Evolutionary conservation across 2,113 vertebrate species (phyloP).

Genomic region (Lophochroa leadbeateri): DNA sequence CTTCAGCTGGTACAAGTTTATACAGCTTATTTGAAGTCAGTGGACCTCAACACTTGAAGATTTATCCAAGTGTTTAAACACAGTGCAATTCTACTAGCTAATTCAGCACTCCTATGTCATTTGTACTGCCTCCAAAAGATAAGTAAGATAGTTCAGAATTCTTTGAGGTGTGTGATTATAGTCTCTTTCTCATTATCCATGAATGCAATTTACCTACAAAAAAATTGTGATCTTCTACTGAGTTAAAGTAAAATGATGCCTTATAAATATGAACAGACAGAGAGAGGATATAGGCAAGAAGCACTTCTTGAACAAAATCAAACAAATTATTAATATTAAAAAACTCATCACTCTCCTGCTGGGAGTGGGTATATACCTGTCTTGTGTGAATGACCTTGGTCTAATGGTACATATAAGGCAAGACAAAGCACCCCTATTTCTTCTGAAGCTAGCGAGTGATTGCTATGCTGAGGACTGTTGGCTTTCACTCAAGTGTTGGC

Average conservation of each 20-base stretch:
- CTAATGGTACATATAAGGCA: background rate
- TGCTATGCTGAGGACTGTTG: background rate
- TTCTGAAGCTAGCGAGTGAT: background rate
- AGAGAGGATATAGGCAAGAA: background rate
- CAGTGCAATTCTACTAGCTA: background rate
- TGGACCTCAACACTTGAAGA: background rate
- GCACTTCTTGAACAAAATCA: background rate
- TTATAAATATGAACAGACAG: background rate
- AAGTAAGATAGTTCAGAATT: background rate
- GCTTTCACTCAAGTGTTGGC: background rate
- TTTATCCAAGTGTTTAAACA: slow-evolving; percentile 14
- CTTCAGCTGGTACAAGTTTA: background rate
- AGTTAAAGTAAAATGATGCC: background rate
- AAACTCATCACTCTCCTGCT: background rate
- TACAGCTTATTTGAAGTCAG: background rate
- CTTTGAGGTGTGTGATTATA: slow-evolving; percentile 52
- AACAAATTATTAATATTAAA: background rate
- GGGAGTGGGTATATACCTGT: background rate
- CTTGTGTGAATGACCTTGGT: background rate
- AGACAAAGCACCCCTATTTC: background rate
- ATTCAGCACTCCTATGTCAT: slow-evolving; percentile 18
- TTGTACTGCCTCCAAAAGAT: background rate
- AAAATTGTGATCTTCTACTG: background rate
- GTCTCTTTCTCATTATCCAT: slow-evolving; percentile 13
- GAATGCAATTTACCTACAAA: background rate